phyloP scores from a whole-genome alignment of 2,113 vertebrate species.

The Xiphophorus couchianus region DNA sequence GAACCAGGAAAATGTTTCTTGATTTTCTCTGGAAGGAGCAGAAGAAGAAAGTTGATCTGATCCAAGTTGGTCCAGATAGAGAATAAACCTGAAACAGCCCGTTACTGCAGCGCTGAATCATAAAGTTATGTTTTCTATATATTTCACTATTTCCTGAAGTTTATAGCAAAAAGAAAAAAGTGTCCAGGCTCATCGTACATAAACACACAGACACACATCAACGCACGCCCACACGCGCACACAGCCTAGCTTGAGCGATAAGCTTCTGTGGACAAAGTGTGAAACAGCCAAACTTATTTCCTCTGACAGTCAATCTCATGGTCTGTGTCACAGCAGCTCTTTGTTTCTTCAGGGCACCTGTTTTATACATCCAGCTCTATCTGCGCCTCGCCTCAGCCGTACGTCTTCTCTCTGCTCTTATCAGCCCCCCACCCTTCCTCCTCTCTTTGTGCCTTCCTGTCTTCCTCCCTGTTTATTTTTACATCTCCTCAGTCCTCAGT shows the following conservation, averaged over 20 bases:
- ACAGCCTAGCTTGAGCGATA: conserved; percentile 7
- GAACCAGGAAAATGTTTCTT: not conserved
- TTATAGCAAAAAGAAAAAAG: no score
- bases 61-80: no score
- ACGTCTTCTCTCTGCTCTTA: conserved; percentile 24
- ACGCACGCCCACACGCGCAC: not conserved
- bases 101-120: no score
- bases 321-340: not conserved
- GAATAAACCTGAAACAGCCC: no score
- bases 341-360: conserved; percentile 33
- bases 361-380: conserved; percentile 27
- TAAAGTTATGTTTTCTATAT: no score
- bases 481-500: conserved; percentile 34
- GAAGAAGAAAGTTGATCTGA: no score
- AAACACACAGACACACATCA: not conserved
- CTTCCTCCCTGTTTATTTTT: conserved; percentile 55
- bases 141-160: no score
- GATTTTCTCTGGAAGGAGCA: no score
- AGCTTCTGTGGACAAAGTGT: conserved; percentile 13
- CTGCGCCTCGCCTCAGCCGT: conserved; percentile 11
- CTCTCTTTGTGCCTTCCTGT: conserved; percentile 18
- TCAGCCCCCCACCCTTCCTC: conserved; percentile 16
- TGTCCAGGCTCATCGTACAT: no score
- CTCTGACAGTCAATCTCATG: not conserved
- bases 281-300: conserved; percentile 28